A percentile compares a stretch with the other conserved stretches of the same genome.
Evolutionary conservation across 2,888 invertebrate genomes (phyloP).

Genomic region (Tenthredo mesomela): DNA sequence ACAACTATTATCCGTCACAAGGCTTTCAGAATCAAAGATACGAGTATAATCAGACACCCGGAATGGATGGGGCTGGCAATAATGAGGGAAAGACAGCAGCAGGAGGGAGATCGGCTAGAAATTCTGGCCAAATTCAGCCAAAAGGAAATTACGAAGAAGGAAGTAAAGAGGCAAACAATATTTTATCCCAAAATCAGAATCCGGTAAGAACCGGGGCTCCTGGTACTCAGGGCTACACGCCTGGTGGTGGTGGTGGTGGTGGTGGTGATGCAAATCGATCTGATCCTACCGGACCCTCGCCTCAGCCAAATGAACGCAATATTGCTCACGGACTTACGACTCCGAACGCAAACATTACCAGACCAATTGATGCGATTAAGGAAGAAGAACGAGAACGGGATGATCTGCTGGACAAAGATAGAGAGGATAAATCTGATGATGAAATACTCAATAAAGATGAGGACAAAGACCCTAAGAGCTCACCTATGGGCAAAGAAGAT

Average conservation of each 20-base stretch:
- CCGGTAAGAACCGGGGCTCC: constrained; percentile 62
- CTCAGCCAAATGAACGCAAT: constrained; percentile 42
- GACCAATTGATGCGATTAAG: constrained; percentile 78
- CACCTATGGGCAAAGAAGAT: constrained; percentile 82
- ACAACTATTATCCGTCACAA: constrained; percentile 74
- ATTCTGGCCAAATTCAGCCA: constrained; percentile 56
- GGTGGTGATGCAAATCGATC: constrained; percentile 4
- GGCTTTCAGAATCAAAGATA: constrained; percentile 55
- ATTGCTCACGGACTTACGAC: constrained; percentile 34
- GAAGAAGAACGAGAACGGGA: constrained; percentile 80
- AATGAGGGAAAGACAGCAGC: constrained; percentile 53
- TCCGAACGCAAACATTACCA: background rate
- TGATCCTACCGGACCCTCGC: background rate
- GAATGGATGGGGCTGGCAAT: constrained; percentile 51
- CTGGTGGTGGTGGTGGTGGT: background rate
- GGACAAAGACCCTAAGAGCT: constrained; percentile 80
- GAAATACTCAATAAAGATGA: constrained; percentile 78
- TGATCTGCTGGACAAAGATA: constrained; percentile 80
- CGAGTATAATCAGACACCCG: constrained; percentile 54
- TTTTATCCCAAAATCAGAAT: constrained; percentile 66
- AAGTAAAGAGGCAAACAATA: constrained; percentile 65
- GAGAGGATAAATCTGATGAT: constrained; percentile 79
- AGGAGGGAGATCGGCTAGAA: background rate
- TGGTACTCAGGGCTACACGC: constrained; percentile 58
- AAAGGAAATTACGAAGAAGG: constrained; percentile 63